A percentile compares a stretch with the other conserved stretches of the same genome.
Evolutionary conservation across 2,888 invertebrate species (phyloP).

Genomic region (Coelopa pilipes): DNA sequence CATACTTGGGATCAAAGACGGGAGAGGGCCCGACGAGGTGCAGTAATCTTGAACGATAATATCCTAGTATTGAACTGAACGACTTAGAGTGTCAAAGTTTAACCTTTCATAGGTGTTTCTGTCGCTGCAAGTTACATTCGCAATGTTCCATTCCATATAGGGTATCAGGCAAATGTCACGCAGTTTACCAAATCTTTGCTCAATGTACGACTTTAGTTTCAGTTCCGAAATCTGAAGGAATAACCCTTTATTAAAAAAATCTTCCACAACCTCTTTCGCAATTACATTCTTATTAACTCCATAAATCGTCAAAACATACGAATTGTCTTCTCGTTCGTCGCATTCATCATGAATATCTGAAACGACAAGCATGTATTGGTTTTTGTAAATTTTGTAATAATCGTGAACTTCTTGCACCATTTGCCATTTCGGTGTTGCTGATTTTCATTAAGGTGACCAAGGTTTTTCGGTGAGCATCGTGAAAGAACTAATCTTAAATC

Average conservation of each 20-base stretch:
- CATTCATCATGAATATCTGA: neutral
- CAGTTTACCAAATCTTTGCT: conserved; percentile 8
- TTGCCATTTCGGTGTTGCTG: too few species aligned
- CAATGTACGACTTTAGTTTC: conserved; percentile 6
- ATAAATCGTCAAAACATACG: conserved; percentile 21
- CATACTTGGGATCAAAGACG: neutral
- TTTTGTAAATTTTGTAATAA: neutral
- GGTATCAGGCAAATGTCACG: conserved; percentile 30
- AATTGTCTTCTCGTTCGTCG: neutral
- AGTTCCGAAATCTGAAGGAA: conserved; percentile 18
- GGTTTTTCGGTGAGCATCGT: too few species aligned
- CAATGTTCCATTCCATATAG: conserved; percentile 30
- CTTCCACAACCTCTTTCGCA: neutral
- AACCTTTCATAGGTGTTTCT: conserved; percentile 27
- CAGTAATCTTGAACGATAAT: neutral
- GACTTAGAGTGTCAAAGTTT: neutral
- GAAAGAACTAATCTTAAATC: too few species aligned
- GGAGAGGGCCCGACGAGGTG: neutral
- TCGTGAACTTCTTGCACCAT: too few species aligned
- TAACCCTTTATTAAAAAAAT: too few species aligned
- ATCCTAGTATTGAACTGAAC: neutral
- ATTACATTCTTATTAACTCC: conserved; percentile 31
- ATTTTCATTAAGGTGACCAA: too few species aligned
- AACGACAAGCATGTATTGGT: neutral
- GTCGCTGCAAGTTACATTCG: conserved; percentile 17